phyloP scores from a whole-genome alignment of 2,113 vertebrate species.

The Phoxinus phoxinus region DNA sequence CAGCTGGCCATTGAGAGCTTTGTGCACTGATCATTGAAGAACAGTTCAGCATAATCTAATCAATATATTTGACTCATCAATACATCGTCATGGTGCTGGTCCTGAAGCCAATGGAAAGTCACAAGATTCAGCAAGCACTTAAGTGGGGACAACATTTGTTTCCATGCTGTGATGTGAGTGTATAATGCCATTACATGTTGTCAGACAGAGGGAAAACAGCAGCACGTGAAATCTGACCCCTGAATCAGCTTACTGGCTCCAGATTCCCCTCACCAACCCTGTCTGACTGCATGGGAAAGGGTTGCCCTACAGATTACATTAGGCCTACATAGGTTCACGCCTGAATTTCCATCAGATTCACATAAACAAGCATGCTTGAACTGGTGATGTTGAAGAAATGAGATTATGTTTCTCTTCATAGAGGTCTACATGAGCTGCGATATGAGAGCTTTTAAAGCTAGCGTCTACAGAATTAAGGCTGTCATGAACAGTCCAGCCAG shows the following conservation, averaged over 20 bases:
- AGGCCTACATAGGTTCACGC: not conserved
- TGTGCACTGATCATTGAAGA: not conserved
- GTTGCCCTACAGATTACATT: slow-evolving; percentile 11
- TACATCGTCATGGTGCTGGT: not conserved
- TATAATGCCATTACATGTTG: slow-evolving; percentile 25
- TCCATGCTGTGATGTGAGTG: not conserved
- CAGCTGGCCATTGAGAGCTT: not conserved
- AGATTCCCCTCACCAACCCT: not conserved
- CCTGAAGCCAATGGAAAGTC: not conserved
- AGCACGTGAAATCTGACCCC: slow-evolving; percentile 23
- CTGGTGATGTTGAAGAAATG: not conserved
- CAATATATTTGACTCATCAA: not conserved
- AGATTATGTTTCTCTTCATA: not conserved
- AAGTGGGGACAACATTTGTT: not conserved
- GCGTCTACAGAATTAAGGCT: not conserved
- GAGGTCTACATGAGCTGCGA: not conserved
- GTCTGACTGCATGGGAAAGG: not conserved
- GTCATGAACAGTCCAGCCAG: not conserved
- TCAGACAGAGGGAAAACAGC: slow-evolving; percentile 29
- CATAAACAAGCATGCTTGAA: not conserved
- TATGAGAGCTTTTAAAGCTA: not conserved
- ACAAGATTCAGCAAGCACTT: slow-evolving; percentile 1
- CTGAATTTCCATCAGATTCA: not conserved
- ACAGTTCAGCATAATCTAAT: not conserved
- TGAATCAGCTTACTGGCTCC: slow-evolving; percentile 11